Evolutionary conservation across 2,797 vertebrate species (phyloP), one percentile per base, ranked within the genome.

Genomic region (Anisognathus igniventris): DNA sequence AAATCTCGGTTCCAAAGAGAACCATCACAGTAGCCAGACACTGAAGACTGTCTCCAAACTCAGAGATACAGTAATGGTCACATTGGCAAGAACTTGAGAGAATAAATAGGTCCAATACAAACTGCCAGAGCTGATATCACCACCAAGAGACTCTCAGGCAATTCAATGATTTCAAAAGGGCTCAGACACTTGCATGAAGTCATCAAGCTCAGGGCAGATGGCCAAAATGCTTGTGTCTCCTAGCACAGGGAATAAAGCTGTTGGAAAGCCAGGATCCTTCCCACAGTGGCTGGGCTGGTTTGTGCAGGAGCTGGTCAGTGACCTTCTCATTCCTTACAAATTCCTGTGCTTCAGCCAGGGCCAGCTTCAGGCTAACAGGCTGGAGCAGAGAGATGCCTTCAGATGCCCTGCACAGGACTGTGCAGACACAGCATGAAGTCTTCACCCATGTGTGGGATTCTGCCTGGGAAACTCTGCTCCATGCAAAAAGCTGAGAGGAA

Each of bases 21-120:
- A 90, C 79, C 70, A 75, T 78, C 86, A 91, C 92, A 94, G 89
- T 33, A 96, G 78, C 66, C 79, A 86, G 66, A 88, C 64, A 62
- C 37, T 86, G 66, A 23, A 66, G 75, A 70, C 71, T 88, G 51
- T 90, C 74, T 81, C 66, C 58, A 66, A 53, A 54, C 45, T 82
- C 56, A 79, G 74, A 88, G 42, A 37, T 30, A 65, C 78, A 78
- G 42, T 40, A 66, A 78, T 16, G 65, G 68, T 73, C 86, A 75
- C 53, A 27, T 4, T 70, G 71, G 66, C 56, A 73, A 86, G 73
- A 62, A 7, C 2, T 35, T 68, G 64, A 39, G 40, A 84, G 60
- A 85, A 94, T 50, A 68, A 92, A 79, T 0, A 81, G 68, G 58
- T 72, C 75, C 94, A 82, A 25, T 19, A 37, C 17, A 77, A 78